These are phyloP conservation scores for Typhlichthys subterraneus DNA, from an alignment of 2,797 vertebrate species.

Conservation along the genomic window DNA sequence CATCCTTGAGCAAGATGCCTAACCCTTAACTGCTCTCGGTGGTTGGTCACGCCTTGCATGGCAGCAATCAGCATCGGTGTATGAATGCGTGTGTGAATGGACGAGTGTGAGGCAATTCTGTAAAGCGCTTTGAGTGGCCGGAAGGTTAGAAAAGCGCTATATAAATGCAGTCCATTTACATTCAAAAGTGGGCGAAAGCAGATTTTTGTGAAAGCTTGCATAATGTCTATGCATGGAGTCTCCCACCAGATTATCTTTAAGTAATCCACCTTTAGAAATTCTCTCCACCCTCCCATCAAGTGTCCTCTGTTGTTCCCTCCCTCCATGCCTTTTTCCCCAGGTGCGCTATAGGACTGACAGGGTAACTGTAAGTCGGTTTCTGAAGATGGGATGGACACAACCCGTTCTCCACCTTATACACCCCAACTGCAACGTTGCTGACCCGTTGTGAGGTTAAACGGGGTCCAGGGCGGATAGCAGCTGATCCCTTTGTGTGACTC, in stretches of 20 bases:
- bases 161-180: too few relatives aligned
- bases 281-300: slow-evolving; percentile 38
- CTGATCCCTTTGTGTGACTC: slow-evolving; percentile 27
- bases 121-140: too few relatives aligned
- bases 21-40: too few relatives aligned
- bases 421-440: slow-evolving; percentile 20
- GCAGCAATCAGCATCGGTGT: too few relatives aligned
- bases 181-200: slow-evolving; percentile 28
- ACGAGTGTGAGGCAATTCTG: too few relatives aligned
- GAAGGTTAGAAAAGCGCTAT: too few relatives aligned
- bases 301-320: slow-evolving; percentile 39
- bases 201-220: slow-evolving; percentile 43
- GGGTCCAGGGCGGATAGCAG: slow-evolving; percentile 24
- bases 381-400: slow-evolving; percentile 29
- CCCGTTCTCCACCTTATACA: slow-evolving; percentile 22
- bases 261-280: slow-evolving; percentile 60
- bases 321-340: slow-evolving; percentile 26
- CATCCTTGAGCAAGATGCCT: too few relatives aligned
- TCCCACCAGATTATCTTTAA: slow-evolving; percentile 63
- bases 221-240: slow-evolving; percentile 21
- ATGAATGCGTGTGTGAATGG: too few relatives aligned
- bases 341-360: slow-evolving; percentile 35
- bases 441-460: slow-evolving; percentile 33
- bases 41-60: too few relatives aligned
- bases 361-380: slow-evolving; percentile 7